phyloP scores from a whole-genome alignment of 2,113 vertebrate species.

The Bubo scandiacus region DNA sequence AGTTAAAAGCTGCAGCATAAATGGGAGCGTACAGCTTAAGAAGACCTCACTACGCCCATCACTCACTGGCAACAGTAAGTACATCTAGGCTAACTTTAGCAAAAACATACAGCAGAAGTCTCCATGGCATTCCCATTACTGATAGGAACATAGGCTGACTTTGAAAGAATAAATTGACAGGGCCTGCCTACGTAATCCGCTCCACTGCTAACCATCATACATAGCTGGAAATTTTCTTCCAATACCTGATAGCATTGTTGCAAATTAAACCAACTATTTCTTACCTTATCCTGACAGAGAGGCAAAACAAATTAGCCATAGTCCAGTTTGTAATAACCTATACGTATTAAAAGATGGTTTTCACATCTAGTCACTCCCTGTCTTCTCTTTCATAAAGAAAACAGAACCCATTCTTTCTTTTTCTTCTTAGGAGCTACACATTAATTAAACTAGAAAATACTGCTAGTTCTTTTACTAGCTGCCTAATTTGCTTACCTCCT shows the following conservation, averaged over 20 bases:
- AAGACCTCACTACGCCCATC: background rate
- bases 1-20: background rate
- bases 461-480: background rate
- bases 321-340: background rate
- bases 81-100: background rate
- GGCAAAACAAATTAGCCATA: background rate
- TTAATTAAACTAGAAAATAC: background rate
- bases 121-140: background rate
- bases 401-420: background rate
- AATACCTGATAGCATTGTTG: background rate
- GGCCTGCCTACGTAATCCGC: background rate
- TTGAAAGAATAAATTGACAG: background rate
- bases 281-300: background rate
- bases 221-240: background rate
- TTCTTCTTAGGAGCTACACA: background rate
- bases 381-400: background rate
- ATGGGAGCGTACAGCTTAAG: rapidly evolving
- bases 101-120: background rate
- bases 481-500: background rate
- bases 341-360: background rate
- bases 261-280: background rate
- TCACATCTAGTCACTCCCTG: background rate
- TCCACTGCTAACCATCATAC: background rate
- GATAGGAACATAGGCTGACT: rapidly evolving
- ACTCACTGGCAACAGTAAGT: background rate